Evolutionary conservation across 2,797 vertebrate species (phyloP).

Genomic region (Chaunax sp.): DNA sequence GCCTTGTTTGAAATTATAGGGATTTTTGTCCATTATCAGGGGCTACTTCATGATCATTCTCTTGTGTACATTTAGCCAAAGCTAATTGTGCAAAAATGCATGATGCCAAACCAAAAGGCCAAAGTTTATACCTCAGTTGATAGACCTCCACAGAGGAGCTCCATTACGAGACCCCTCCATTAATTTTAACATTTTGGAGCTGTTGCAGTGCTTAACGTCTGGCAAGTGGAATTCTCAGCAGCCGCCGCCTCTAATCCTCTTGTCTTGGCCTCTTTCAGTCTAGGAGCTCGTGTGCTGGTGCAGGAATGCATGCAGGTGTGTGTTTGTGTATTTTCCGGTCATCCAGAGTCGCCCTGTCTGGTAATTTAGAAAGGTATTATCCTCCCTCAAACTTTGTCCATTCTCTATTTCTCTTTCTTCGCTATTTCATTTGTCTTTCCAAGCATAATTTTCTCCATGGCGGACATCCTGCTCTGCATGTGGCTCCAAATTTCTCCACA

Average conservation of each 20-base stretch:
- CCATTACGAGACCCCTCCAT: slow-evolving; percentile 33
- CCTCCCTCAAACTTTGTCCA: slow-evolving; percentile 7
- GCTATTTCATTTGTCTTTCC: slow-evolving; percentile 6
- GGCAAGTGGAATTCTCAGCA: slow-evolving; percentile 49
- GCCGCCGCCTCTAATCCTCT: slow-evolving; percentile 71
- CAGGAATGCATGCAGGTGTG: slow-evolving; percentile 15
- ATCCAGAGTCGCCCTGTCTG: slow-evolving; percentile 57
- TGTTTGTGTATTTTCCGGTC: slow-evolving; percentile 27
- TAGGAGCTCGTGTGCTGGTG: slow-evolving; percentile 10
- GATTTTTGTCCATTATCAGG: too few species aligned
- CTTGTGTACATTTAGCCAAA: too few species aligned
- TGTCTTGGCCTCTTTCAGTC: slow-evolving; percentile 59
- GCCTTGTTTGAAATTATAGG: too few species aligned
- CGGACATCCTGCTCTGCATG: background rate
- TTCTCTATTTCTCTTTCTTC: background rate
- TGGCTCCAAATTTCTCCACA: background rate
- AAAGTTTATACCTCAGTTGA: slow-evolving; percentile 24
- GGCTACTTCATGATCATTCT: too few species aligned
- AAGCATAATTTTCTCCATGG: background rate
- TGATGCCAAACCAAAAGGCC: slow-evolving; percentile 20
- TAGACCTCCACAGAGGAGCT: slow-evolving; percentile 25
- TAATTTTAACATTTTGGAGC: slow-evolving; percentile 32
- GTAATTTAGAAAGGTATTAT: slow-evolving; percentile 38
- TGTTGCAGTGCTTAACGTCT: slow-evolving; percentile 32
- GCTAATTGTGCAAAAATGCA: background rate